A percentile compares a stretch with the other conserved stretches of the same genome.
phyloP scores from a whole-genome alignment of 1,140 invertebrate genomes.

The Bombus superbus region DNA sequence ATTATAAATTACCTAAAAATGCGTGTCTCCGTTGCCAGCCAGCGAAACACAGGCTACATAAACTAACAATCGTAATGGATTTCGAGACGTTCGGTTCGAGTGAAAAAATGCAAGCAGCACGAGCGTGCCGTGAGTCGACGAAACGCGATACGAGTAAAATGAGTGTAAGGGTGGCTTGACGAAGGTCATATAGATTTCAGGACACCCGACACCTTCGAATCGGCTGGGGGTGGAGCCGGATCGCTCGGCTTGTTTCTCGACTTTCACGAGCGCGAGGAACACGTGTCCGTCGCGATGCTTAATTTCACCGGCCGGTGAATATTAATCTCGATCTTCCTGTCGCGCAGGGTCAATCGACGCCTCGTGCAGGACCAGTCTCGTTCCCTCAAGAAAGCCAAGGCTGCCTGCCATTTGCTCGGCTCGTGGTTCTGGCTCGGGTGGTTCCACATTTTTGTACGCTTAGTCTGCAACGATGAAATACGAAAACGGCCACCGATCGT shows the following conservation, averaged over 20 bases:
- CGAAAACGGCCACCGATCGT: neutral
- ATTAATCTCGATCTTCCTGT: conserved; percentile 31
- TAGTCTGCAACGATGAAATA: conserved; percentile 62
- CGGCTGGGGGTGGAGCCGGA: conserved; percentile 28
- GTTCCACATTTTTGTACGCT: conserved; percentile 60
- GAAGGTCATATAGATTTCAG: conserved; percentile 54
- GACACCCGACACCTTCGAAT: conserved; percentile 41
- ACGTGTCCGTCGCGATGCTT: conserved; percentile 24
- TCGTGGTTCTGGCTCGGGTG: neutral
- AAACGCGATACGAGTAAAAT: conserved; percentile 42
- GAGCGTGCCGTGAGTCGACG: conserved; percentile 21
- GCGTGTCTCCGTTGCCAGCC: no score
- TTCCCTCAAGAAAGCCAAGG: neutral
- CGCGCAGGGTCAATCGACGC: neutral
- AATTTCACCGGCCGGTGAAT: conserved; percentile 6
- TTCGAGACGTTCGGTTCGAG: neutral
- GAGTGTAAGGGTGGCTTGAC: conserved; percentile 28
- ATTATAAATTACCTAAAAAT: no score
- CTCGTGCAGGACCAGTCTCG: neutral
- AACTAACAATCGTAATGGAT: neutral
- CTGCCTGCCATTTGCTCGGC: no score
- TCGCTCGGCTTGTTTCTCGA: conserved; percentile 15
- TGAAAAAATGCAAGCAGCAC: neutral
- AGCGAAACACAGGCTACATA: no score
- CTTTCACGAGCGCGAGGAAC: conserved; percentile 7